These are phyloP conservation scores for Cerastis rubricosa DNA, from an alignment of 2,888 invertebrate genomes.

Conservation along the genomic window DNA sequence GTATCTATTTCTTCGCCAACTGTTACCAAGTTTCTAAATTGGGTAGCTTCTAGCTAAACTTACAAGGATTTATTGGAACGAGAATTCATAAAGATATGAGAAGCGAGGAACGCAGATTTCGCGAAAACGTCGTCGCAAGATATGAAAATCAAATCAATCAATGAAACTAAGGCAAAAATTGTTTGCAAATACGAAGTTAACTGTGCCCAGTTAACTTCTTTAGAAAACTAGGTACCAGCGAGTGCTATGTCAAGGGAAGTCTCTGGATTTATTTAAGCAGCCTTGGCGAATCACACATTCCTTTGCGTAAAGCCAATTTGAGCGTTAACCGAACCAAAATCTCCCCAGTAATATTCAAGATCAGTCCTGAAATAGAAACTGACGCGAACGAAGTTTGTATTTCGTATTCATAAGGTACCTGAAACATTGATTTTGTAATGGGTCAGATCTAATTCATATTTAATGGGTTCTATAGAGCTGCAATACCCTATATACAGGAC, in stretches of 20 bases:
- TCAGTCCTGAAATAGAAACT: slow-evolving; percentile 39
- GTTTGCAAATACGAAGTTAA: background rate
- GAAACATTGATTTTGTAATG: slow-evolving; percentile 73
- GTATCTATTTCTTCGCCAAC: slow-evolving; percentile 46
- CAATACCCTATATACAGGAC: slow-evolving; percentile 64
- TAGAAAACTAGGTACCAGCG: background rate
- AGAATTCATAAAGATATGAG: slow-evolving; percentile 37
- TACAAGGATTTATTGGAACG: slow-evolving; percentile 33
- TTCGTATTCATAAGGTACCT: slow-evolving; percentile 46
- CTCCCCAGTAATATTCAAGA: slow-evolving; percentile 16
- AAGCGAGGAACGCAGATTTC: background rate
- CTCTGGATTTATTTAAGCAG: slow-evolving; percentile 8
- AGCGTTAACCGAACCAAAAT: slow-evolving; percentile 19
- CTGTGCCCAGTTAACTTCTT: background rate
- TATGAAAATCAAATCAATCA: background rate
- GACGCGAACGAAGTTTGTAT: slow-evolving; percentile 35
- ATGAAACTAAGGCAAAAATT: background rate
- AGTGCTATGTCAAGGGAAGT: background rate
- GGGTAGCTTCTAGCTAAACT: slow-evolving; percentile 27
- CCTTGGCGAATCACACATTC: slow-evolving; percentile 12
- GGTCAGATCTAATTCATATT: slow-evolving; percentile 75
- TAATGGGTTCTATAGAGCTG: slow-evolving; percentile 71
- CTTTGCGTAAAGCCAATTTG: slow-evolving; percentile 16
- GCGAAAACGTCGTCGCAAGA: background rate
- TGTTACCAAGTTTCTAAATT: slow-evolving; percentile 37